Conservation (phyloP, 1,140 invertebrate species). For the Hyles euphorbiae region DNA sequence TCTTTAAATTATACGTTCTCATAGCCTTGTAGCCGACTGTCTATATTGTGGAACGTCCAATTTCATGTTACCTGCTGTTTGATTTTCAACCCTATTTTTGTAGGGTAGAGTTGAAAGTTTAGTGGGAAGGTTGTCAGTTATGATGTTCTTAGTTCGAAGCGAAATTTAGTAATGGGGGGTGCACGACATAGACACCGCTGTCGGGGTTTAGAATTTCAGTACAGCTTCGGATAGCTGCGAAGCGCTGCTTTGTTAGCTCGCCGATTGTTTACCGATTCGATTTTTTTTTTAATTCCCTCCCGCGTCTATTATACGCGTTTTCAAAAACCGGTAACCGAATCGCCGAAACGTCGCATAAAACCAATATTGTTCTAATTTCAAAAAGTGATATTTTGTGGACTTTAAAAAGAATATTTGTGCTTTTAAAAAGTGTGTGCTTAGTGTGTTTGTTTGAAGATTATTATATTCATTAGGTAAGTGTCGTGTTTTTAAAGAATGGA, state of each 20-base stretch:
- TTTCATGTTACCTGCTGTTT: not conserved
- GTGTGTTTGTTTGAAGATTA: conserved; percentile 38
- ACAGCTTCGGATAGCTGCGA: conserved; percentile 72
- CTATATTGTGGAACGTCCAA: conserved; percentile 26
- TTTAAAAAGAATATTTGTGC: conserved; percentile 13
- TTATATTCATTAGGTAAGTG: conserved; percentile 58
- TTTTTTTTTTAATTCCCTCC: conserved; percentile 55
- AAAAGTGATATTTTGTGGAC: conserved; percentile 26
- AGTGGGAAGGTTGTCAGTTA: conserved; percentile 14
- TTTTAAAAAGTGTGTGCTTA: conserved; percentile 39
- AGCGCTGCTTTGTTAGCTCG: conserved; percentile 66
- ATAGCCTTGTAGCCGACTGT: conserved; percentile 62
- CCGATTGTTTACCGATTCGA: conserved; percentile 60
- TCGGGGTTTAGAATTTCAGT: conserved; percentile 75
- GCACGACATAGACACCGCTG: conserved; percentile 68
- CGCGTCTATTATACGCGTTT: conserved; percentile 26
- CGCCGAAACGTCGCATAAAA: conserved; percentile 12
- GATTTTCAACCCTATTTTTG: conserved; percentile 24
- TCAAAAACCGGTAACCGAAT: conserved; percentile 14
- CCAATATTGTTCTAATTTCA: conserved; percentile 11
- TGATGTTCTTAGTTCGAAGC: conserved; percentile 28
- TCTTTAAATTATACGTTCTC: conserved; percentile 75
- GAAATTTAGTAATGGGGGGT: conserved; percentile 74
- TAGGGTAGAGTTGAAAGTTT: conserved; percentile 6
- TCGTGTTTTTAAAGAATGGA: conserved; percentile 42